phyloP scores from a whole-genome alignment of 2,113 vertebrate species.

The Copsychus sechellarum region DNA sequence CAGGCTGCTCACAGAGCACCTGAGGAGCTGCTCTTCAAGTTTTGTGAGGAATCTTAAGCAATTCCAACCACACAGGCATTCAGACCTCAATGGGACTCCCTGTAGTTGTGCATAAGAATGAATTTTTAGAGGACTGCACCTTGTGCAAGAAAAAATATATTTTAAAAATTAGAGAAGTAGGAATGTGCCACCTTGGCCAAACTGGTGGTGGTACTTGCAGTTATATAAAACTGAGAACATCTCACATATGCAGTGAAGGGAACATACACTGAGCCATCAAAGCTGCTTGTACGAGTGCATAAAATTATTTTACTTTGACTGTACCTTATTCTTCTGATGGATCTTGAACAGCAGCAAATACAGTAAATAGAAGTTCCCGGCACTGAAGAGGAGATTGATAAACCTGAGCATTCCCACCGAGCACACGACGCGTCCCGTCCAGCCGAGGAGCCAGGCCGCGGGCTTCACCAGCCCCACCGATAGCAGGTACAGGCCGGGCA shows the following conservation, averaged over 20 bases:
- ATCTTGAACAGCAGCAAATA: conserved; percentile 86
- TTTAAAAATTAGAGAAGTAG: neutral
- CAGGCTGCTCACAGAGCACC: neutral
- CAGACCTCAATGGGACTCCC: neutral
- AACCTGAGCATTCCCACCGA: conserved; percentile 92
- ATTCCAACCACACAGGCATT: neutral
- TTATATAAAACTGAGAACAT: neutral
- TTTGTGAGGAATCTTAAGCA: neutral
- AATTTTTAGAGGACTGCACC: neutral
- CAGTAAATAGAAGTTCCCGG: conserved; percentile 90
- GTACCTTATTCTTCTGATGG: conserved; percentile 88
- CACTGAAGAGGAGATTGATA: conserved; percentile 92
- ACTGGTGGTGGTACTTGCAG: neutral
- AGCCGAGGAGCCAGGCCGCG: conserved; percentile 82
- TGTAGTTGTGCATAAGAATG: neutral
- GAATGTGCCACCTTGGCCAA: neutral
- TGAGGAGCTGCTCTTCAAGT: neutral
- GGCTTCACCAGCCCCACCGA: conserved; percentile 91
- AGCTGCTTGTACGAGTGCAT: accelerated
- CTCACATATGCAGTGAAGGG: accelerated
- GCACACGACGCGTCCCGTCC: conserved; percentile 83
- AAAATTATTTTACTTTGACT: neutral
- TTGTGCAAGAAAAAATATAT: accelerated
- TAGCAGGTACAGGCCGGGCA: conserved; percentile 90
- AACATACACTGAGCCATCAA: neutral